Base-by-base conservation (phyloP, 2,797 vertebrate genomes). In the Propithecus perrieri region DNA sequence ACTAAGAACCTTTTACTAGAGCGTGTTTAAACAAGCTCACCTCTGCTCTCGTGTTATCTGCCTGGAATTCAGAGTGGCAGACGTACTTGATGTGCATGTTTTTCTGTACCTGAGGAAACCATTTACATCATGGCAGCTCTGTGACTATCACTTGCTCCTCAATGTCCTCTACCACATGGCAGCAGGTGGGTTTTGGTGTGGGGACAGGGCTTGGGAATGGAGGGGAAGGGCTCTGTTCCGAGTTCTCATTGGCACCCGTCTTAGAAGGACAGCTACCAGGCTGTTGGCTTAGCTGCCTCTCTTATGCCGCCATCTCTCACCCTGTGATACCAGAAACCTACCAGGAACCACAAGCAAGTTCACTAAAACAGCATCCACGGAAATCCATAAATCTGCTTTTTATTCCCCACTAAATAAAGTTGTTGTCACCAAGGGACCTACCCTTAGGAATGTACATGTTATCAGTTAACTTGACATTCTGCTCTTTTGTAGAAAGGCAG, bases 91-190 rank as follows among this genome's bases (percentile, higher is more conserved):
- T 2, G 28, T 41, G 63, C 46, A 14, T 38, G 80, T 48, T 30
- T 65, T 59, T 61, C 92, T 89, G 17, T 14, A 5, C 87, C 92
- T 4, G 22, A 35, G 59, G 86, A 79, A 67, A 43, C 20, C 71
- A 26, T 20, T 46, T 22, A 1, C 48, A 4, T 38, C 74, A 28
- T 35, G 43, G 59, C 43, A 5, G 63, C 57, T 22, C 24, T 6
- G 22, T 4, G 33, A 33, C 17, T 14, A 7, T 48, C 67, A 14
- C 46, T 26, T 28, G 65, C 11, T 41, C 84, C 71, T n/a, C 38
- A 7, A 0, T 1, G 12, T 12, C 75, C 53, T 0, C 17, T 0
- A 0, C 59, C 38, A 15, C 55, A 3, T 0, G 76, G 76, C 50
- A 30, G 59, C 28, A 50, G 78, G 30, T 38, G 41, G 59, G 72